Percentiles rank a stretch among this genome's conserved stretches.
These are phyloP conservation scores for Crepidodera aurea DNA, from an alignment of 2,888 invertebrate species.

Conservation along the genomic window DNA sequence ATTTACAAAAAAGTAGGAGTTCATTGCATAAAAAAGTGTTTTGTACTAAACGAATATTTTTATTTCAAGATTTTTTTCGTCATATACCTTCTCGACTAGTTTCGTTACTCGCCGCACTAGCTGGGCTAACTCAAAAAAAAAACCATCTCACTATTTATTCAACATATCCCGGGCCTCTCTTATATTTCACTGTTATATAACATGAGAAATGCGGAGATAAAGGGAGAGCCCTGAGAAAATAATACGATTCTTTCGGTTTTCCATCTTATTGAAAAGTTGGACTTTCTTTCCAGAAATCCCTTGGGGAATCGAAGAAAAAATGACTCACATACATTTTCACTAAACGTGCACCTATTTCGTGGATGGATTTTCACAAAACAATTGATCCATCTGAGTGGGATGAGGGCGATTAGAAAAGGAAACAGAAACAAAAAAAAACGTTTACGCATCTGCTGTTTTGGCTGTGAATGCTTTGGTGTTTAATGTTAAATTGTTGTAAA, in stretches of 20 bases:
- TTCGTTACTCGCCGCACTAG: slow-evolving; percentile 1
- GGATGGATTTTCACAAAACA: slow-evolving; percentile 36
- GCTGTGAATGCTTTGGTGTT: no score
- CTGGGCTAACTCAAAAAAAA: slow-evolving; percentile 2
- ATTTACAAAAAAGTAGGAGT: no score
- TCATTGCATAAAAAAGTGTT: no score
- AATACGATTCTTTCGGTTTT: slow-evolving; percentile 35
- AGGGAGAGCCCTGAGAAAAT: slow-evolving; percentile 29
- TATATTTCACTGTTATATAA: slow-evolving; percentile 30
- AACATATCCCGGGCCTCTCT: slow-evolving; percentile 24
- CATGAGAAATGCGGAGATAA: slow-evolving; percentile 29
- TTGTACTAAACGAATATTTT: no score
- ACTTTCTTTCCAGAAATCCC: slow-evolving; percentile 30
- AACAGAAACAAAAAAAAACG: background rate
- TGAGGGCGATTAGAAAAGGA: slow-evolving; percentile 4
- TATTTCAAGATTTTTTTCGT: no score
- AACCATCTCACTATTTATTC: slow-evolving; percentile 30
- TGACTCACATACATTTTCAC: slow-evolving; percentile 39
- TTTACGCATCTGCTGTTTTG: background rate
- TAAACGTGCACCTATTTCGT: slow-evolving; percentile 38
- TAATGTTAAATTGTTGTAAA: no score
- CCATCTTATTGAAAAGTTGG: slow-evolving; percentile 41
- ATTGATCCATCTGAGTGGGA: slow-evolving; percentile 26
- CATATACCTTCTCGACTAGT: background rate
- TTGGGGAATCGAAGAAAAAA: slow-evolving; percentile 39